Percentiles rank a stretch among this genome's conserved stretches.
Conservation (phyloP, 1,140 invertebrate genomes). For the Procambarus virginalis region DNA sequence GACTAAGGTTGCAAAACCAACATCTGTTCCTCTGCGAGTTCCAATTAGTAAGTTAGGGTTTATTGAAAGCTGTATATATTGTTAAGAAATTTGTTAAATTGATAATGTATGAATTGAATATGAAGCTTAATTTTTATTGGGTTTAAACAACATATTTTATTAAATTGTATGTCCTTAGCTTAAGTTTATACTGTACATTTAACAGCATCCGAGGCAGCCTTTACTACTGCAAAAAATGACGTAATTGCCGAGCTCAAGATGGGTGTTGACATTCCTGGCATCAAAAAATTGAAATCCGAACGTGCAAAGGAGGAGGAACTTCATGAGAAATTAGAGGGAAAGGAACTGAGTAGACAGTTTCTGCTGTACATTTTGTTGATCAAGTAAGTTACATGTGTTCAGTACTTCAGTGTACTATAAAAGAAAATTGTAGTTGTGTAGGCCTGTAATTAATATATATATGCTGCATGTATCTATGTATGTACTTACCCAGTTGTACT, state of each 20-base stretch:
- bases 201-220: conserved; percentile 35
- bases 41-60: conserved; percentile 40
- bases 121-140: no score
- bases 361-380: conserved; percentile 90
- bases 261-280: conserved; percentile 91
- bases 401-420: no score
- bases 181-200: conserved; percentile 27
- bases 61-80: no score
- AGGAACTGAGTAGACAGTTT: conserved; percentile 87
- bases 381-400: conserved; percentile 79
- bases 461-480: no score
- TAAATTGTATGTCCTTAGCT: no score
- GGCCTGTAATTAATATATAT: no score
- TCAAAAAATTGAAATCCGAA: conserved; percentile 92
- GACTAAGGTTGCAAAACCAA: conserved; percentile 80
- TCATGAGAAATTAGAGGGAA: conserved; percentile 85
- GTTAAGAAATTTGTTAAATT: no score
- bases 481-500: no score
- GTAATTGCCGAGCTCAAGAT: conserved; percentile 92
- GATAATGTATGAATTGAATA: no score
- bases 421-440: no score
- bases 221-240: conserved; percentile 82
- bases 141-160: no score
- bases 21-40: conserved; percentile 80
- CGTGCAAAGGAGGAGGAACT: conserved; percentile 86